Evolutionary conservation across 2,113 vertebrate species (phyloP).

Genomic region (Grus americana): DNA sequence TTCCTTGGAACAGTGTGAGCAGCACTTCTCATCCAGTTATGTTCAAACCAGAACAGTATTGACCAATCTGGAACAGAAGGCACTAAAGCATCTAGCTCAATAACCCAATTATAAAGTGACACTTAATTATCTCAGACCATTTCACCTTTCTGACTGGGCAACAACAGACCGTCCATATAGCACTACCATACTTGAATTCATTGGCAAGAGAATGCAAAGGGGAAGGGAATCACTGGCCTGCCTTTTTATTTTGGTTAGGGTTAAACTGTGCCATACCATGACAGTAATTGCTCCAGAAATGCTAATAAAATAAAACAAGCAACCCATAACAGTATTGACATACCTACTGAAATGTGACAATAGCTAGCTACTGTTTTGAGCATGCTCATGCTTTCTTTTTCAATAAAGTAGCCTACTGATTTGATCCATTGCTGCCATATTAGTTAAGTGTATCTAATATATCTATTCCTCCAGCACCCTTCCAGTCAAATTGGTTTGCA

Average conservation of each 20-base stretch:
- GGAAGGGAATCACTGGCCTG: neutral
- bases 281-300: neutral
- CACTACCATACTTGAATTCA: neutral
- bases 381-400: neutral
- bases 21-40: neutral
- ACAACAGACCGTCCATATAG: neutral
- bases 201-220: neutral
- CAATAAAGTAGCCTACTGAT: neutral
- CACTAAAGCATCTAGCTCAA: neutral
- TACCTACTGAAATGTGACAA: neutral
- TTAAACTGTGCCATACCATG: neutral
- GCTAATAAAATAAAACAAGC: neutral
- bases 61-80: neutral
- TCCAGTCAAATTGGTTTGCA: neutral
- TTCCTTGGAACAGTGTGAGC: neutral
- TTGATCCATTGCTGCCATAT: neutral
- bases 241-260: neutral
- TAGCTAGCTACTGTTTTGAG: neutral
- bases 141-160: neutral
- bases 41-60: neutral
- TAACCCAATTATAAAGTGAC: neutral
- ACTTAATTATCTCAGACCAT: neutral
- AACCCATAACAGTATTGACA: neutral
- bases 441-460: neutral
- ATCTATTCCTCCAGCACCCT: neutral